These are phyloP conservation scores for Melitaea cinxia DNA, from an alignment of 1,140 invertebrate genomes.

Conservation along the genomic window DNA sequence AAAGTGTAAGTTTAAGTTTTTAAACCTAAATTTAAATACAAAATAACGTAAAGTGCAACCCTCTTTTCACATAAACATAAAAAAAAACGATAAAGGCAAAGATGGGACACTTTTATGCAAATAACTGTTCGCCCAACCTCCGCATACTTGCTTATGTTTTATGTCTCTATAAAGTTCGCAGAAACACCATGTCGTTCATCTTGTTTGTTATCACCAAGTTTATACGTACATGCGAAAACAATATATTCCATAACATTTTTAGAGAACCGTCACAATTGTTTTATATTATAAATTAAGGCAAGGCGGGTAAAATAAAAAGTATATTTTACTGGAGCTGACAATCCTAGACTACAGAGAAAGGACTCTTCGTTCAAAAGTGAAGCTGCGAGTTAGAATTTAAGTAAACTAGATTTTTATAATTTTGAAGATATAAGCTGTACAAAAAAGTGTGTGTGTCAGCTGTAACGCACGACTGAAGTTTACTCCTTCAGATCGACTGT, in stretches of 20 bases:
- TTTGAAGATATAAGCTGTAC: no score
- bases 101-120: conserved; percentile 33
- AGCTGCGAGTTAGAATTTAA: no score
- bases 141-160: conserved; percentile 29
- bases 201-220: conserved; percentile 32
- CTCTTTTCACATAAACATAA: conserved; percentile 29
- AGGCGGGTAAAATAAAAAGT: not conserved
- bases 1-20: no score
- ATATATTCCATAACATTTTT: conserved; percentile 19
- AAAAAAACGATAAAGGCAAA: conserved; percentile 30
- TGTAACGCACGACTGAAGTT: no score
- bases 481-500: no score
- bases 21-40: not conserved
- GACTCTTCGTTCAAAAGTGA: no score
- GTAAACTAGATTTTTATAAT: no score
- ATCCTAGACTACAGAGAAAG: no score
- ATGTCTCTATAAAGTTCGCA: conserved; percentile 36
- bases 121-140: conserved; percentile 27
- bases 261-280: not conserved
- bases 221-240: conserved; percentile 18
- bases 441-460: no score
- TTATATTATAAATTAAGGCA: not conserved
- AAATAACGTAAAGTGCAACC: conserved; percentile 9
- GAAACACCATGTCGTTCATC: conserved; percentile 32
- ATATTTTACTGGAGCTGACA: no score